Conservation (phyloP, 2,888 invertebrate genomes). For the Nycteola revayana region DNA sequence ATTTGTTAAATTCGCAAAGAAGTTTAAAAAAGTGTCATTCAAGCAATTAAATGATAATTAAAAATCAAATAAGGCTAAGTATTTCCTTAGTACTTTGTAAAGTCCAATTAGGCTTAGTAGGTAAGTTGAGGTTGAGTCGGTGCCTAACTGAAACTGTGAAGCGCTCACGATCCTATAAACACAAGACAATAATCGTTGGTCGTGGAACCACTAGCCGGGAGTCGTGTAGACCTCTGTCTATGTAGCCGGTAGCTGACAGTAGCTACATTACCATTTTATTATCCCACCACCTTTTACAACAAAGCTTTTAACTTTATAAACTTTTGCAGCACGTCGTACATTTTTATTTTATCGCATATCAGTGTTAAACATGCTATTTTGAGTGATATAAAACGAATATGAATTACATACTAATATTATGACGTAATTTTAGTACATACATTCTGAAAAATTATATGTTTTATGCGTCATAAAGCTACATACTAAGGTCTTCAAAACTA, state of each 20-base stretch:
- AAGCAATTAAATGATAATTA: conserved; percentile 51
- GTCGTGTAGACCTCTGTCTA: conserved; percentile 53
- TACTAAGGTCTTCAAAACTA: too few relatives aligned
- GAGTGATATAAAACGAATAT: too few relatives aligned
- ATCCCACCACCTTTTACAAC: conserved; percentile 15
- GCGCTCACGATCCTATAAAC: conserved; percentile 64
- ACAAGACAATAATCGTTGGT: conserved; percentile 62
- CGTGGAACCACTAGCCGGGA: conserved; percentile 43
- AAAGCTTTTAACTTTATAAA: conserved; percentile 3
- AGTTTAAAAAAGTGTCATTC: conserved; percentile 30
- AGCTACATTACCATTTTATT: conserved; percentile 42
- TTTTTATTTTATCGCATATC: too few relatives aligned
- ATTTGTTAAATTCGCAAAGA: conserved; percentile 27
- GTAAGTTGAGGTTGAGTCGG: neutral
- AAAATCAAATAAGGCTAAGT: conserved; percentile 50
- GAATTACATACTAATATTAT: too few relatives aligned
- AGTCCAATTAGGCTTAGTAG: conserved; percentile 40
- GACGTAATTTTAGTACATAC: too few relatives aligned
- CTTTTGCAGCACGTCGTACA: too few relatives aligned
- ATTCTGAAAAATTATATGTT: too few relatives aligned
- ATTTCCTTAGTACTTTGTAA: conserved; percentile 42
- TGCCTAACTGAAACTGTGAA: conserved; percentile 42
- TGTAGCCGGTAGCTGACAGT: conserved; percentile 41
- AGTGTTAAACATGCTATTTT: too few relatives aligned
- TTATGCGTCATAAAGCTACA: too few relatives aligned